Base-by-base conservation (phyloP, 2,888 invertebrate genomes). In the Galerucella calmariensis region DNA sequence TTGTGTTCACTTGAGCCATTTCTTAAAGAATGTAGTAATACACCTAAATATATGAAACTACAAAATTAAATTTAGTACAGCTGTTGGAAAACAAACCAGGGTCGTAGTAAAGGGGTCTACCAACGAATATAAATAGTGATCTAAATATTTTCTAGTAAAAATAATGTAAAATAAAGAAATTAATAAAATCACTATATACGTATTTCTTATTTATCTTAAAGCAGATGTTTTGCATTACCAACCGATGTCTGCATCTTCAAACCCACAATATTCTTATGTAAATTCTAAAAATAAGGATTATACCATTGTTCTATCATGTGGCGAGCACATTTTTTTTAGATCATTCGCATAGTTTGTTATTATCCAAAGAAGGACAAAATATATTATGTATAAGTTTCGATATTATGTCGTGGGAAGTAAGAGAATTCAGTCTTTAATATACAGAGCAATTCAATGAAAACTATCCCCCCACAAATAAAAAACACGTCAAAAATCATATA, bases 251-350 rank as follows among this genome's bases (percentile, higher is more conserved):
- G 46, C 14, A 46, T 65, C 46, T 46, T 11, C 12, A 46, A 46
- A 35, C 35, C 35, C 63, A 20, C 63, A 16, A 46, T 46, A 46
- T 35, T 62, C 62, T 65, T 65, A 65, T 67, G 67, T 56, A 67
- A 67, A 67, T 41, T 53, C 67, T 67, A 67, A 67, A 67, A 67
- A 67, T 67, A 67, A 58, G 27, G 67, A 46, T 67, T 67, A 56
- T 58, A 20, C 58, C 67, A 67, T 58, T 67, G 51, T 51, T 56
- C 56, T 35, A 56, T 67, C 67, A 67, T 56, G 11, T 67, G 67
- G 67, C 14, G 10, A 41, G 46, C 67, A 67, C 56, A 67, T 67
- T 48, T 48, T 67, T 67, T 35, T 14, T 44, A 67, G 44, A 56
- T 67, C 16, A 56, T 58, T 56, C 56, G n/a, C 24, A 41, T 58